Conservation (phyloP, 2,888 invertebrate species). For the Stenichneumon culpator region DNA sequence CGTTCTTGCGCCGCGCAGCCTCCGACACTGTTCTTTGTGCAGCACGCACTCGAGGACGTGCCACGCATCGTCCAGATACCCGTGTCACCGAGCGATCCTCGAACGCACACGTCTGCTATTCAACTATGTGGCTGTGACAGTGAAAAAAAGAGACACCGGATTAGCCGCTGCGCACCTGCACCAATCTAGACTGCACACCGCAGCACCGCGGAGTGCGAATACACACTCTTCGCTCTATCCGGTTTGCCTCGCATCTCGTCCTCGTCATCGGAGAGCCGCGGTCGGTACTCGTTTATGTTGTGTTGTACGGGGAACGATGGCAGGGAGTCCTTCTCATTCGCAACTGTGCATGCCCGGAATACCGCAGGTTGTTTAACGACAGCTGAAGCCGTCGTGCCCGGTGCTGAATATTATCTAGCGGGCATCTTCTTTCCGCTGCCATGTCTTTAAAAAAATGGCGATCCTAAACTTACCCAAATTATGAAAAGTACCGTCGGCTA, state of each 20-base stretch:
- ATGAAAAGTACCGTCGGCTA: too few relatives aligned
- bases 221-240: slow-evolving; percentile 47
- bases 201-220: slow-evolving; percentile 39
- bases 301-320: background rate
- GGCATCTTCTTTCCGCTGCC: too few relatives aligned
- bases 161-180: slow-evolving; percentile 58
- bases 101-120: slow-evolving; percentile 6
- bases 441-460: background rate
- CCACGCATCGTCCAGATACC: slow-evolving; percentile 29
- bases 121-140: slow-evolving; percentile 9
- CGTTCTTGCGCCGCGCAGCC: slow-evolving; percentile 5
- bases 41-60: slow-evolving; percentile 53
- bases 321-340: slow-evolving; percentile 5
- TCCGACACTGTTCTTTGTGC: slow-evolving; percentile 33
- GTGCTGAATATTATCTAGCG: background rate
- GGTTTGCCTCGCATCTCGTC: slow-evolving; percentile 60
- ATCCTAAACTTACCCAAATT: too few relatives aligned
- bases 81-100: slow-evolving; percentile 37
- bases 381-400: background rate
- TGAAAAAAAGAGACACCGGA: slow-evolving; percentile 17
- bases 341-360: slow-evolving; percentile 7
- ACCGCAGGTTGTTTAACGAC: background rate
- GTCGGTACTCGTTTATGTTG: slow-evolving; percentile 16
- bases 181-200: slow-evolving; percentile 49
- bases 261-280: slow-evolving; percentile 37